Evolutionary conservation across 1,140 invertebrate genomes (phyloP).

Genomic region (Araneus ventricosus): DNA sequence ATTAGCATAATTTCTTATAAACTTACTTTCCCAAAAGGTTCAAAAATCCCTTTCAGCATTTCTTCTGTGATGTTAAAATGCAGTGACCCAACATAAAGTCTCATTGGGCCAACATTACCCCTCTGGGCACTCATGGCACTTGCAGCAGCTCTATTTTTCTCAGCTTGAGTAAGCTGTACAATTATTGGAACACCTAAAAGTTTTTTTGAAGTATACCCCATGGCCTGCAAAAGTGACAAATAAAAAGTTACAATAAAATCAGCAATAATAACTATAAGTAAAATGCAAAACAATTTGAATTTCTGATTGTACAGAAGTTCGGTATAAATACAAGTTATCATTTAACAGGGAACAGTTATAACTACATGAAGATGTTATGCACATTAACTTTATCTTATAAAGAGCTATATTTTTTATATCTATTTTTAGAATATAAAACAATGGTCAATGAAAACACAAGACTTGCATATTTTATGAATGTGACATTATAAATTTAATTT

Average conservation of each 20-base stretch:
- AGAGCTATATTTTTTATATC: too few species aligned
- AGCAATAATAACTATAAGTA: too few species aligned
- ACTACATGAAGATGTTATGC: too few species aligned
- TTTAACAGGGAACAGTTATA: too few species aligned
- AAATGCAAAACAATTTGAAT: too few species aligned
- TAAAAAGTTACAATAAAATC: background rate
- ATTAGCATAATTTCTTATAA: background rate
- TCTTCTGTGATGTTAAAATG: conserved; percentile 99
- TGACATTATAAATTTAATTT: too few species aligned
- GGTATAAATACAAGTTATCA: too few species aligned
- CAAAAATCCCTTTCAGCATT: conserved; percentile 98
- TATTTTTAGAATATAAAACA: too few species aligned
- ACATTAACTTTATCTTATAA: too few species aligned
- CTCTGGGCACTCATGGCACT: conserved; percentile 78
- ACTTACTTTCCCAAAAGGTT: conserved; percentile 95
- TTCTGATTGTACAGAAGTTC: too few species aligned
- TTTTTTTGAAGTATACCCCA: conserved; percentile 97
- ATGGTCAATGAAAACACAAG: too few species aligned
- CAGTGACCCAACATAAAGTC: conserved; percentile 97
- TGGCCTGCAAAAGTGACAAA: conserved; percentile 85
- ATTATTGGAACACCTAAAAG: conserved; percentile 97
- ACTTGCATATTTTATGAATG: too few species aligned
- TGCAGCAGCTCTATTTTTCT: conserved; percentile 91
- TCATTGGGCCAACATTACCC: conserved; percentile 89
- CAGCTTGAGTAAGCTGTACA: conserved; percentile 98